Conservation (phyloP, 2,113 vertebrate genomes). For the Neodon shergylaensis region DNA sequence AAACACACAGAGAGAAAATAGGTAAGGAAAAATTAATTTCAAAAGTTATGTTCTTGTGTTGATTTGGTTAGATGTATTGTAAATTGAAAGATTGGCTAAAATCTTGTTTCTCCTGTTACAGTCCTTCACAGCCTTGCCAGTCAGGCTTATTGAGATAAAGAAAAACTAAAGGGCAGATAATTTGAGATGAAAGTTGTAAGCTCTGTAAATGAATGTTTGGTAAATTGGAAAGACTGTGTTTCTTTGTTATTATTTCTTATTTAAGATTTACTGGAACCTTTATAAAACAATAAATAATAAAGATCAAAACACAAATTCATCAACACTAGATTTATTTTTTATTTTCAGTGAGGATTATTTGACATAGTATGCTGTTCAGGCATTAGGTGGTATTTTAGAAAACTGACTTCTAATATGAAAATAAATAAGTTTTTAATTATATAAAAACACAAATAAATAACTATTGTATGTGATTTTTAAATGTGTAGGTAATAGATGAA, state of each 20-base stretch:
- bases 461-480: neutral
- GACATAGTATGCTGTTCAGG: neutral
- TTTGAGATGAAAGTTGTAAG: too few relatives aligned
- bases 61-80: too few relatives aligned
- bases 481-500: neutral
- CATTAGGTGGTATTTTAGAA: neutral
- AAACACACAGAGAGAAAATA: neutral
- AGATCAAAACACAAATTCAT: neutral
- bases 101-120: too few relatives aligned
- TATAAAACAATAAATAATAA: too few relatives aligned
- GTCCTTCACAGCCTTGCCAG: too few relatives aligned
- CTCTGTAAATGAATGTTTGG: too few relatives aligned
- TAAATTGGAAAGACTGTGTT: too few relatives aligned
- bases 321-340: neutral
- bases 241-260: too few relatives aligned
- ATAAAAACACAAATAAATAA: neutral
- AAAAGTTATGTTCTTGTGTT: neutral
- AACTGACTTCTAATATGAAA: neutral
- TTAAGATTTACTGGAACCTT: too few relatives aligned
- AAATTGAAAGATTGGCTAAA: too few relatives aligned
- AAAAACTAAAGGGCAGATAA: too few relatives aligned
- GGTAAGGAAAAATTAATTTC: neutral
- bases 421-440: neutral
- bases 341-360: neutral
- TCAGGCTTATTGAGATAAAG: too few relatives aligned